These are phyloP conservation scores for Meriones psammophilus DNA, from an alignment of 2,797 vertebrate species.

Conservation along the genomic window DNA sequence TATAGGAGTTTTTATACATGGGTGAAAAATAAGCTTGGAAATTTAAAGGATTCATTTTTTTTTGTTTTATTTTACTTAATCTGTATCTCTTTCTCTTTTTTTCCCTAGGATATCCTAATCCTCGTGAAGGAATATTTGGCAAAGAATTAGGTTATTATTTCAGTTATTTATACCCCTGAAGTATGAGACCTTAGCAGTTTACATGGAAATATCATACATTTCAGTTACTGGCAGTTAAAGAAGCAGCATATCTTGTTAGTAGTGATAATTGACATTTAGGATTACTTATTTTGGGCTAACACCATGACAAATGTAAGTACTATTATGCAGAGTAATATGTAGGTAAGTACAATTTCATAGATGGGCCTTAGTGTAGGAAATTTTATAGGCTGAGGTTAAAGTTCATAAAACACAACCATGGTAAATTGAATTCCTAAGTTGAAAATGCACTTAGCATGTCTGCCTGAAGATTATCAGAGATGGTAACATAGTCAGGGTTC, in stretches of 20 bases:
- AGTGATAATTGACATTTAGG: constrained; percentile 16
- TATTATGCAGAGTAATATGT: not conserved
- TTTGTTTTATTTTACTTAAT: constrained; percentile 18
- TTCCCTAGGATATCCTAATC: constrained; percentile 2
- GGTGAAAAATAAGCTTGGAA: not conserved
- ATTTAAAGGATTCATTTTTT: constrained; percentile 36
- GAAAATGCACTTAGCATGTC: not conserved
- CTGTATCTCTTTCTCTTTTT: constrained; percentile 1
- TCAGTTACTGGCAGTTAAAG: not conserved
- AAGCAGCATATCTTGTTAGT: constrained; percentile 20
- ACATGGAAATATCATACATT: constrained; percentile 20
- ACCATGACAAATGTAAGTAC: not conserved
- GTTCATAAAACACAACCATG: not conserved
- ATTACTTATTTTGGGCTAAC: not conserved
- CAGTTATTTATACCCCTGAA: constrained; percentile 37
- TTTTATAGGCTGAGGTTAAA: not conserved
- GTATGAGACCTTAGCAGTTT: constrained; percentile 37
- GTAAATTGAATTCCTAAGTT: not conserved
- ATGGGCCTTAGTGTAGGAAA: not conserved
- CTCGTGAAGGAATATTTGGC: constrained; percentile 1
- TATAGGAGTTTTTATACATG: constrained; percentile 10
- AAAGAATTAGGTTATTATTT: constrained; percentile 67
- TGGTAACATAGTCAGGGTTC: not conserved
- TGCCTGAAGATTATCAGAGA: not conserved
- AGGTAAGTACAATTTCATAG: constrained; percentile 10